A percentile compares a stretch with the other conserved stretches of the same genome.
Conservation (phyloP, 2,797 vertebrate species). For the Dendrocincla tyrannina region DNA sequence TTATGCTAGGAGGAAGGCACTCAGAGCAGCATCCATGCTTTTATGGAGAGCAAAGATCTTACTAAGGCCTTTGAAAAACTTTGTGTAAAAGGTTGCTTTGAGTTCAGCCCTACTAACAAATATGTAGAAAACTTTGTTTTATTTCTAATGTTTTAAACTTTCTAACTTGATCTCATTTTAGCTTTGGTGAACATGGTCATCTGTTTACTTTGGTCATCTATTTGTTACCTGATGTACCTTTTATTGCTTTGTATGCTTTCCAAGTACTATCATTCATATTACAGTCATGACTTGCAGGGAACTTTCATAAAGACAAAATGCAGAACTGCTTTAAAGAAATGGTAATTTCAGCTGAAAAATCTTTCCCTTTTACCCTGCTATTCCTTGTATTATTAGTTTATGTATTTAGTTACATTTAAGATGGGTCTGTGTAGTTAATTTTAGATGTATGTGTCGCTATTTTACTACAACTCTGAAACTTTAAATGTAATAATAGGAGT, state of each 20-base stretch:
- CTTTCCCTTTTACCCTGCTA: background rate
- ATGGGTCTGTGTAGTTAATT: background rate
- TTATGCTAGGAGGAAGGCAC: background rate
- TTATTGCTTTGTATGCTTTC: background rate
- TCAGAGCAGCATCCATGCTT: background rate
- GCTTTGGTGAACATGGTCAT: fast-evolving
- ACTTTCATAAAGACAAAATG: background rate
- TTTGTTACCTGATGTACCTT: background rate
- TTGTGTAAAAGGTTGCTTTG: background rate
- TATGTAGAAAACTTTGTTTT: background rate
- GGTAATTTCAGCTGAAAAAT: background rate
- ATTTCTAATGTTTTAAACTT: background rate
- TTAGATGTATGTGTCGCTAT: background rate
- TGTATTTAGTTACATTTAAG: background rate
- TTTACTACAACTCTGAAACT: background rate
- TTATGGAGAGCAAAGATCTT: background rate
- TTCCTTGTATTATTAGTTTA: background rate
- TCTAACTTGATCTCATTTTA: background rate
- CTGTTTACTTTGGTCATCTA: background rate
- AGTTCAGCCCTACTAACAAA: background rate
- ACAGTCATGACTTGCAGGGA: background rate
- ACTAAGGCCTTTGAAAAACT: background rate
- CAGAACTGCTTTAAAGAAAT: background rate
- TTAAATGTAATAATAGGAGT: background rate
- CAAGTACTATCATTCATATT: background rate